Conservation (phyloP, 2,797 vertebrate species). For the Myotis findleyi region DNA sequence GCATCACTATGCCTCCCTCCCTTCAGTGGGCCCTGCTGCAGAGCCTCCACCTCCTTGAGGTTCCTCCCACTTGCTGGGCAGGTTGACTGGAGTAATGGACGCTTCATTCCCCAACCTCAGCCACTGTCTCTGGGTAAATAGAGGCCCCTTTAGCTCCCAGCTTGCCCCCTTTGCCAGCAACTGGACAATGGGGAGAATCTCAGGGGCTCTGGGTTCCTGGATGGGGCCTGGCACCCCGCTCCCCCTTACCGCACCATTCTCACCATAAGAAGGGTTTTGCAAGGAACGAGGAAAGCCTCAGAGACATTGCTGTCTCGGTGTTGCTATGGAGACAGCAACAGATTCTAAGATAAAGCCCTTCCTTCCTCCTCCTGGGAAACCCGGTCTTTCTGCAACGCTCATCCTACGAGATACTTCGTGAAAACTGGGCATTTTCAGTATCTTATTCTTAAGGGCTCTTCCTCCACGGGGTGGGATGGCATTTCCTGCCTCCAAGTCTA, state of each 20-base stretch:
- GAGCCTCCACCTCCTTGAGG: neutral
- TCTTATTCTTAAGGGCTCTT: neutral
- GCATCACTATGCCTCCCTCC: neutral
- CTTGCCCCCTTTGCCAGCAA: neutral
- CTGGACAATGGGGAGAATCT: neutral
- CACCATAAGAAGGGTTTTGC: conserved; percentile 52
- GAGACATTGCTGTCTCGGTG: conserved; percentile 63
- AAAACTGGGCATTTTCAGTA: conserved; percentile 4
- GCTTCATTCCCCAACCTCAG: neutral
- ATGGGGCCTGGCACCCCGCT: neutral
- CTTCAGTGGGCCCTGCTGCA: neutral
- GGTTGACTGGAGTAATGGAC: neutral
- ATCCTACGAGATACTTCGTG: conserved; percentile 17
- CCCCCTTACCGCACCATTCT: neutral
- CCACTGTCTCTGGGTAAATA: neutral
- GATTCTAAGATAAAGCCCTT: conserved; percentile 72
- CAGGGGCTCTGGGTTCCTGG: neutral
- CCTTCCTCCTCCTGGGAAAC: conserved; percentile 67
- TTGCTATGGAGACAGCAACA: conserved; percentile 78
- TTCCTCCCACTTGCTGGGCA: neutral
- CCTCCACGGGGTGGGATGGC: neutral
- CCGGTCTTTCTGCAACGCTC: conserved; percentile 49
- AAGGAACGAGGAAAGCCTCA: conserved; percentile 59
- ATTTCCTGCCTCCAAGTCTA: neutral
- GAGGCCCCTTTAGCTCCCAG: neutral